Evolutionary conservation across 2,797 vertebrate species (phyloP).

Genomic region (Tenualosa ilisha): DNA sequence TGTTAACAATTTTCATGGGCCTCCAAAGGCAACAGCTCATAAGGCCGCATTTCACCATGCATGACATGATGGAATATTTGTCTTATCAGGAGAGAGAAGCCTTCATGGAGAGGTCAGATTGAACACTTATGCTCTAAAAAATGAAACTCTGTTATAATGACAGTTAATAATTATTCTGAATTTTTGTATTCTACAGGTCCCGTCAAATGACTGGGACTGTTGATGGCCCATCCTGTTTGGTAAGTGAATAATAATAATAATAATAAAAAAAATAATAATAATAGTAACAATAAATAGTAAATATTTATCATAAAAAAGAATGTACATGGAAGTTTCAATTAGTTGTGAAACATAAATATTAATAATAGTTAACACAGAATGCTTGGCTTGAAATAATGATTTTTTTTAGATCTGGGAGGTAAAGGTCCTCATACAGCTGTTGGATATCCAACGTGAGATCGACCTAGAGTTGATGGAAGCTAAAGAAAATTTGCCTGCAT

Average conservation of each 20-base stretch:
- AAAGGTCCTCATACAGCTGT: background rate
- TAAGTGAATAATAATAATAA: background rate
- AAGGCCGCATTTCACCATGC: background rate
- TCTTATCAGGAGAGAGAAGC: background rate
- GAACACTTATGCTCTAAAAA: background rate
- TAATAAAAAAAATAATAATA: too few relatives aligned
- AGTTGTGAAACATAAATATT: background rate
- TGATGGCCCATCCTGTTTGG: background rate
- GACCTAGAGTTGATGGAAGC: background rate
- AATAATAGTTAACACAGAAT: background rate
- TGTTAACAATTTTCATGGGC: background rate
- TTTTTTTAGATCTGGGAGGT: background rate
- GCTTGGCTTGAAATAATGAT: background rate
- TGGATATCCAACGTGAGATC: background rate
- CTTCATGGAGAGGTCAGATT: constrained; percentile 44
- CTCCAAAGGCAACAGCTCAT: background rate
- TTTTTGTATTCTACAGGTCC: background rate
- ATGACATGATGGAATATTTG: background rate
- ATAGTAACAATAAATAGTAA: too few relatives aligned
- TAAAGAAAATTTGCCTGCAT: background rate
- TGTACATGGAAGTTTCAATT: background rate
- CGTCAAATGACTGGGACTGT: background rate
- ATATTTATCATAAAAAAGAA: too few relatives aligned
- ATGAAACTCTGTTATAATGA: background rate
- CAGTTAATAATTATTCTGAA: background rate